Conservation (phyloP, 2,113 vertebrate genomes). For the Nettapus auritus region DNA sequence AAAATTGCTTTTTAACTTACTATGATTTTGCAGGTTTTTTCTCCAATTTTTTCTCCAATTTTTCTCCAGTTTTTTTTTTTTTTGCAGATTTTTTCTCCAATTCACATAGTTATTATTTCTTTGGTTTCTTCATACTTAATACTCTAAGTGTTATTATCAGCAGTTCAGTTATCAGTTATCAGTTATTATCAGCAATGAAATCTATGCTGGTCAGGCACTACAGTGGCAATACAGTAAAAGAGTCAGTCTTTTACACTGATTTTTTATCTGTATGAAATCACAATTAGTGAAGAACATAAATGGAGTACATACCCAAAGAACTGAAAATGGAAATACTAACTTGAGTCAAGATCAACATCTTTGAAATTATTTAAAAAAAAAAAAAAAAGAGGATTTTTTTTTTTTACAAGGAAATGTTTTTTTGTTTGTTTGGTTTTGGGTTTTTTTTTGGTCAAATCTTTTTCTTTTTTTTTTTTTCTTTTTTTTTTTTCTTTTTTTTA, state of each 20-base stretch:
- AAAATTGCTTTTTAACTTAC: background rate
- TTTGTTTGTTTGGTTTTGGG: too few species aligned
- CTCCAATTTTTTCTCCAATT: too few species aligned
- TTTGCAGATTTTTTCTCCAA: too few species aligned
- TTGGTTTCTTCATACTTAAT: constrained; percentile 5
- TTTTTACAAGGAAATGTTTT: too few species aligned
- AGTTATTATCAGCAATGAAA: constrained; percentile 6
- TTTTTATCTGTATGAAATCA: constrained; percentile 55
- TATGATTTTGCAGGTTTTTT: background rate
- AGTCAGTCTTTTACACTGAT: constrained; percentile 52
- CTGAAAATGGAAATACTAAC: constrained; percentile 10
- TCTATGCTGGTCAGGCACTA: background rate
- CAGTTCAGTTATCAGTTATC: too few species aligned
- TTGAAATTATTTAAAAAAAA: constrained; percentile 49
- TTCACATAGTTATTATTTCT: background rate
- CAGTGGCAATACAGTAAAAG: constrained; percentile 34
- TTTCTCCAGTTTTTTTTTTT: too few species aligned
- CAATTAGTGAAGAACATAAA: constrained; percentile 44
- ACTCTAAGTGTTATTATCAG: constrained; percentile 25
- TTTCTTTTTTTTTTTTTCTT: constrained; percentile 34
- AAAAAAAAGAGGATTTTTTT: too few species aligned
- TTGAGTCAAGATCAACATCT: constrained; percentile 8
- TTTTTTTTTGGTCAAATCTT: too few species aligned
- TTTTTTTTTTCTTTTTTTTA: constrained; percentile 45
- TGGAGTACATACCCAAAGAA: constrained; percentile 26